Conservation (phyloP, 2,888 invertebrate genomes). For the Tridacna gigas region DNA sequence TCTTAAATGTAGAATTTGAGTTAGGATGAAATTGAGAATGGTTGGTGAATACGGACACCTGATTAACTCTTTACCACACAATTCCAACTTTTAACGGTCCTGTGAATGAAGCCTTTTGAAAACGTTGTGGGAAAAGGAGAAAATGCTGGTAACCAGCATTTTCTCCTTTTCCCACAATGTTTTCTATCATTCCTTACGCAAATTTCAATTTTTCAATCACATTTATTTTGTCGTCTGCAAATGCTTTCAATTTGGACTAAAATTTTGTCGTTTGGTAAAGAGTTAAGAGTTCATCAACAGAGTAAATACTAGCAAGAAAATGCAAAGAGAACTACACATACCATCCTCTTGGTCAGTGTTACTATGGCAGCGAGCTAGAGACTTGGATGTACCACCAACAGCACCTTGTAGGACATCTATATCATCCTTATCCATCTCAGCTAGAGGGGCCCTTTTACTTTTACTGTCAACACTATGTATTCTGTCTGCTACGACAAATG, state of each 20-base stretch:
- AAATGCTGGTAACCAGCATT: neutral
- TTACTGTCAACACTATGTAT: constrained; percentile 41
- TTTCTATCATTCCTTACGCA: too few relatives aligned
- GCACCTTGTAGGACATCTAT: constrained; percentile 63
- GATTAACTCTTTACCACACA: too few relatives aligned
- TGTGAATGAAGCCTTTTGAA: neutral
- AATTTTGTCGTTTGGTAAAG: too few relatives aligned
- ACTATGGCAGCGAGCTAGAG: constrained; percentile 36
- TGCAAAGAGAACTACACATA: neutral
- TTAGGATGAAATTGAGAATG: too few relatives aligned
- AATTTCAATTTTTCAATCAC: too few relatives aligned
- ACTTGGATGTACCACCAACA: constrained; percentile 38
- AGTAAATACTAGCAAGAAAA: too few relatives aligned
- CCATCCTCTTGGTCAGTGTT: constrained; percentile 57
- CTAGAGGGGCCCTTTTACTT: constrained; percentile 72
- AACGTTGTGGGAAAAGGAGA: neutral
- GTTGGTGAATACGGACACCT: too few relatives aligned
- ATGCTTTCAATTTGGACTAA: too few relatives aligned
- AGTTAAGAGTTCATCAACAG: too few relatives aligned
- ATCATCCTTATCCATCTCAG: constrained; percentile 76
- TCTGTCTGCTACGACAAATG: constrained; percentile 16
- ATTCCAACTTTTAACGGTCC: too few relatives aligned
- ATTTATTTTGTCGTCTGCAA: too few relatives aligned
- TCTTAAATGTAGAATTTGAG: too few relatives aligned
- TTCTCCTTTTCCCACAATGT: neutral